A percentile compares a stretch with the other conserved stretches of the same genome.
Conservation (phyloP, 2,113 vertebrate species). For the human region DNA sequence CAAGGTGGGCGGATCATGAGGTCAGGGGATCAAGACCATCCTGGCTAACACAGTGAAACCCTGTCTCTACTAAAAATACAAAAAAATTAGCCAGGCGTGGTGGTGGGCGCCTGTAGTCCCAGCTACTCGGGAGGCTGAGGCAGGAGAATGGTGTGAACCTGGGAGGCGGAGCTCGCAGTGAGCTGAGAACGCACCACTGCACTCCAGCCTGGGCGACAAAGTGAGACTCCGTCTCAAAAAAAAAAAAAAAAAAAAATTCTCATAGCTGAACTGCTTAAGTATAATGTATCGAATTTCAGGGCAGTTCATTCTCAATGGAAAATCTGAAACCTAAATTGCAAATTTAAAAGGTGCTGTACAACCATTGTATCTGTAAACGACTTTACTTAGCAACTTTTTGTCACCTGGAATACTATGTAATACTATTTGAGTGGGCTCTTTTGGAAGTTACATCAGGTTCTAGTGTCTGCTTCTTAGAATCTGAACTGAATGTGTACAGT, state of each 20-base stretch:
- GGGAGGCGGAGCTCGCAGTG: too few species aligned
- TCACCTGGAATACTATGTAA: constrained; percentile 81
- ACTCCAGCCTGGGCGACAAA: too few species aligned
- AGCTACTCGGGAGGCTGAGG: too few species aligned
- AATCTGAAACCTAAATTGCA: constrained; percentile 73
- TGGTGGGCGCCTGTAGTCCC: too few species aligned
- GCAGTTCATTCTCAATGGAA: constrained; percentile 66
- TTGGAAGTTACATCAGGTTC: constrained; percentile 77
- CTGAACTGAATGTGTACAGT: constrained; percentile 79
- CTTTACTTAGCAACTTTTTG: constrained; percentile 73
- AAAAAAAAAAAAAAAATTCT: constrained; percentile 48
- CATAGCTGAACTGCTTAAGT: constrained; percentile 64
- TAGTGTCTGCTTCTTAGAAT: constrained; percentile 79
- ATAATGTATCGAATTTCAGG: constrained; percentile 72
- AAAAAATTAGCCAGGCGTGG: too few species aligned
- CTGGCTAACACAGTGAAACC: too few species aligned
- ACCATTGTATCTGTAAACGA: constrained; percentile 84
- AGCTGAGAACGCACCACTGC: too few species aligned
- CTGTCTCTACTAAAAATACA: too few species aligned
- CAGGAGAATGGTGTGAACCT: too few species aligned
- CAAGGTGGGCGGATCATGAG: too few species aligned
- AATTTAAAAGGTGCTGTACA: constrained; percentile 84
- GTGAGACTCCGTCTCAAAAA: too few species aligned
- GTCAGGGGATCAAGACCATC: too few species aligned
- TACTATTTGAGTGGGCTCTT: constrained; percentile 79